Conservation (phyloP, 2,888 invertebrate genomes). For the Yponomeuta plumbellus region DNA sequence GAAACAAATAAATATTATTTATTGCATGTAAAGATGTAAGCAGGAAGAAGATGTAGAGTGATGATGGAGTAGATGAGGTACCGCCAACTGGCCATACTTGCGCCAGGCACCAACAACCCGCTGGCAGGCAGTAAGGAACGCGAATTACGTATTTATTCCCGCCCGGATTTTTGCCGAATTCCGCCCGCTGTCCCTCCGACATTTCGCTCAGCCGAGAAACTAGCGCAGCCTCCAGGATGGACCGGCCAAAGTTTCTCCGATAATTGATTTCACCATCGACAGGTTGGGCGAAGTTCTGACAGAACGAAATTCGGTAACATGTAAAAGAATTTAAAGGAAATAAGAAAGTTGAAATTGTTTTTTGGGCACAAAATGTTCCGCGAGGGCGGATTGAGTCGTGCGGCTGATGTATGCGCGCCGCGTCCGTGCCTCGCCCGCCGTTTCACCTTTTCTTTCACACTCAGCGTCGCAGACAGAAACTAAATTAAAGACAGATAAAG, state of each 20-base stretch:
- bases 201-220: constrained; percentile 6
- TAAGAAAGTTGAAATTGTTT: constrained; percentile 8
- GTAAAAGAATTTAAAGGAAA: constrained; percentile 9
- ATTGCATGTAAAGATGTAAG: too few species aligned
- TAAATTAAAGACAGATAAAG: neutral
- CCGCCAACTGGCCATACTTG: neutral
- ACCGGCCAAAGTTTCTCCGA: constrained; percentile 1
- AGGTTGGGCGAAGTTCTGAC: constrained; percentile 5
- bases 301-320: constrained; percentile 1
- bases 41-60: too few species aligned
- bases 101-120: neutral
- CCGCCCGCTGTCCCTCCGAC: constrained; percentile 11
- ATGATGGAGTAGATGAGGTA: neutral
- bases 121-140: constrained; percentile 9
- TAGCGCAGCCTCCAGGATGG: constrained; percentile 7
- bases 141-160: constrained; percentile 14
- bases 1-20: too few species aligned
- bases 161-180: constrained; percentile 5
- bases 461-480: neutral
- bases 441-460: neutral
- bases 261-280: constrained; percentile 12
- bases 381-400: neutral
- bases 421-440: neutral
- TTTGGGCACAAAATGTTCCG: neutral
- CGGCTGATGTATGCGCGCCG: constrained; percentile 3